These are phyloP conservation scores for Spatulosminthurus flaviceps DNA, from an alignment of 2,888 invertebrate species.

Conservation along the genomic window DNA sequence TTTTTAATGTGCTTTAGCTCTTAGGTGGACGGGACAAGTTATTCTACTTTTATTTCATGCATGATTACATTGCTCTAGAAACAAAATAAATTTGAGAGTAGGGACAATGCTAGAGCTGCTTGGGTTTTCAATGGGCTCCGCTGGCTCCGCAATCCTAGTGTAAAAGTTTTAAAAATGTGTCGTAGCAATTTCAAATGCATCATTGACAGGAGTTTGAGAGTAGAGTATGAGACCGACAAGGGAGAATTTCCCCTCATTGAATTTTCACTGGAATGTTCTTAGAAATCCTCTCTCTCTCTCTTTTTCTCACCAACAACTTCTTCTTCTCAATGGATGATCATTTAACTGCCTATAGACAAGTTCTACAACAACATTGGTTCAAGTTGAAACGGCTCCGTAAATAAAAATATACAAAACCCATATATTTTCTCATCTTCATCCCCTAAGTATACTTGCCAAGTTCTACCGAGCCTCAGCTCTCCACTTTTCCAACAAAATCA, in stretches of 20 bases:
- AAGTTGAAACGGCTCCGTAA: no score
- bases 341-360: slow-evolving; percentile 26
- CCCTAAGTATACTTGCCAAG: no score
- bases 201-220: neutral
- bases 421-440: neutral
- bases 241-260: slow-evolving; percentile 23
- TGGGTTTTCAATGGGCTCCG: no score
- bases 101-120: no score
- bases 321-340: slow-evolving; percentile 45
- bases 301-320: no score
- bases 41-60: neutral
- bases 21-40: no score
- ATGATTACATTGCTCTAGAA: slow-evolving; percentile 7
- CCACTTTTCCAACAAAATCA: slow-evolving; percentile 7
- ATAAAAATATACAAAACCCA: neutral
- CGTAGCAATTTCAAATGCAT: slow-evolving; percentile 38
- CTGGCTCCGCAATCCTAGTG: no score
- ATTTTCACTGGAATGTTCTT: neutral
- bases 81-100: neutral
- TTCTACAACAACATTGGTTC: neutral
- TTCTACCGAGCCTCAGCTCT: no score
- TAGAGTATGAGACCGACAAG: no score
- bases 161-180: slow-evolving; percentile 23
- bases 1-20: no score
- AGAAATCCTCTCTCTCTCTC: slow-evolving; percentile 5